A percentile compares a stretch with the other conserved stretches of the same genome.
Conservation (phyloP, 2,888 invertebrate genomes). For the Uropetala carovei region DNA sequence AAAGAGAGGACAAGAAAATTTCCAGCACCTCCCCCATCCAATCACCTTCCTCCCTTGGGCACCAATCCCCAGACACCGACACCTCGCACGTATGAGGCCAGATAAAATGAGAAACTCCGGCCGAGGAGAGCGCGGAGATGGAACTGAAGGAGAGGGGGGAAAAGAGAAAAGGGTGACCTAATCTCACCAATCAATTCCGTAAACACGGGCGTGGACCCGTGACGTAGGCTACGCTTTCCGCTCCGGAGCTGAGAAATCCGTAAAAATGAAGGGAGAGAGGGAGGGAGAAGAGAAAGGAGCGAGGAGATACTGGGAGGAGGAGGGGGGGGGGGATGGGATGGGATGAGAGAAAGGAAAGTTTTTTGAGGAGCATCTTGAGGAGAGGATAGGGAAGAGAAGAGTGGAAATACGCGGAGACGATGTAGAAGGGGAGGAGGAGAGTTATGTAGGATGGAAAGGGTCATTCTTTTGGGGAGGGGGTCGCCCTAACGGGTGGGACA, state of each 20-base stretch:
- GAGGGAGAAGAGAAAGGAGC: too few relatives aligned
- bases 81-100: slow-evolving; percentile 43
- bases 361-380: neutral
- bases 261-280: neutral
- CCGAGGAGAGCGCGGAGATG: slow-evolving; percentile 7
- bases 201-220: slow-evolving; percentile 51
- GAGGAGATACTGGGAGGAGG: neutral
- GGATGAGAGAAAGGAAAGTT: neutral
- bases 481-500: slow-evolving; percentile 6
- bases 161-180: slow-evolving; percentile 21
- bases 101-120: neutral
- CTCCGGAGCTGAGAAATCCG: neutral
- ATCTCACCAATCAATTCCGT: slow-evolving; percentile 63
- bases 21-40: neutral
- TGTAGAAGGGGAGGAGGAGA: neutral
- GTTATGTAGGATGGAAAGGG: neutral
- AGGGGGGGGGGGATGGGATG: neutral
- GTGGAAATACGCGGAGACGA: neutral
- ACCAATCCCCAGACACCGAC: slow-evolving; percentile 54
- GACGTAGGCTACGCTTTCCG: slow-evolving; percentile 12
- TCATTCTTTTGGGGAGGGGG: slow-evolving; percentile 34
- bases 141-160: neutral
- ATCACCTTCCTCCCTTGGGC: neutral
- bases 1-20: slow-evolving; percentile 4
- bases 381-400: neutral